Evolutionary conservation across 2,888 invertebrate genomes (phyloP), one percentile per base, ranked within the genome.

Genomic region (Muscina levida): DNA sequence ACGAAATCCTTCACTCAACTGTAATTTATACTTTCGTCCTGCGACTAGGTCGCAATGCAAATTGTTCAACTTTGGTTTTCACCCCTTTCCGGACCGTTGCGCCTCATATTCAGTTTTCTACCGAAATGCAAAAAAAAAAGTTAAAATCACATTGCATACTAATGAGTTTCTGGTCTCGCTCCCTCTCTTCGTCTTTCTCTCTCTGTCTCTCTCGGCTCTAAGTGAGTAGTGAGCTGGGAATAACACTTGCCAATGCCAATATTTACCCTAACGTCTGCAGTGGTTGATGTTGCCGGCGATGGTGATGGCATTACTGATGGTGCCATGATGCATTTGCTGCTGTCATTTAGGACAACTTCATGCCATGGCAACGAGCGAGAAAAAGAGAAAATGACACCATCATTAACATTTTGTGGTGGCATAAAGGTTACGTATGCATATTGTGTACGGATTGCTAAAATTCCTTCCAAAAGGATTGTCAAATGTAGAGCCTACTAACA

Each of bases 11-110:
- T 65, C 62, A 62, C 68, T 75, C 19, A 75, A 68, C 26, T 77
- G 77, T 39, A 72, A 72, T 77, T 77, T 66, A 48, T 66, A 77
- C 66, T 71, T 77, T 67, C 48, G 56, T 66, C 51, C 56, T 53
- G 53, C 31, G 62, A 62, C 51, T 31, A 46, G 65, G 68, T 57
- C 67, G 11, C 51, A 51, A 68, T 67, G 59, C 51, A 24, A 59
- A 59, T 67, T 57, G 67, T 46, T 26, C 37, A 73, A 73, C 53
- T 24, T 24, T 24, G 1, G 15, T 3, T 1, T 1, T 53, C 53
- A 2, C 10, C 22, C 17, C n/a, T n/a, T 2, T 17, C 46, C 3
- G 31, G 31, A 31, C 31, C 3, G n/a, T n/a, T n/a, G n/a, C n/a
- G n/a, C n/a, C n/a, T n/a, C 3, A 31, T 5, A 31, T 8, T 31